Evolutionary conservation across 1,140 invertebrate species (phyloP), one percentile per base, ranked within the genome.

Genomic region (Teleogryllus occipitalis): DNA sequence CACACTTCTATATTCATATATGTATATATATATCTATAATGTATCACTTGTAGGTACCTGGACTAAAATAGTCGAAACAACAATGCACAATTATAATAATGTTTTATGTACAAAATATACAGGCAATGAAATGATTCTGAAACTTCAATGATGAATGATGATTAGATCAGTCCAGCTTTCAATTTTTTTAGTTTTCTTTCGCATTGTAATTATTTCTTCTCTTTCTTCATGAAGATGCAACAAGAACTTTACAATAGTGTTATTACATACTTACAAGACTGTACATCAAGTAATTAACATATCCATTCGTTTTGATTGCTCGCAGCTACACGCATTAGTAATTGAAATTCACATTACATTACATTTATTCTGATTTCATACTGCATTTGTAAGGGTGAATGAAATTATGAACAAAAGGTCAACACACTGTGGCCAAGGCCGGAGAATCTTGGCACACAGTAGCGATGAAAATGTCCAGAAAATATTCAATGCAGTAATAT

Each of bases 51-150:
- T 80, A 80, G 80, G 80, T 80, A 80, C 80, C 80, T 80, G 80
- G 80, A 80, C 80, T 80, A 80, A 80, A 78, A 74, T 80, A 78
- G 72, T 80, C 72, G 27, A 80, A 80, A 80, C 80, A 80, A 78
- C 80, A 80, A 72, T 80, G 77, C 80, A 80, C 80, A 79, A 79
- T 78, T 74, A 80, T 78, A 48, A 79, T 74, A 74, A 54, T 75
- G 27, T 54, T 80, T 80, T 81, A 81, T 80, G 78, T 81, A 81
- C 80, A 81, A 79, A 81, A 81, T 81, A 78, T 80, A 80, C 80
- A 80, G 27, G 18, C 49, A 74, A 49, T 74, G 77, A 80, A 74
- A 76, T 80, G 75, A 80, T 80, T 80, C 75, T 80, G 22, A 80
- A 77, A 80, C 22, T 18, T 65, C 54, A 75, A 80, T 72, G 72